A percentile compares a stretch with the other conserved stretches of the same genome.
These are phyloP conservation scores for Holothuria leucospilota DNA, from an alignment of 53 echinoderm and acorn worm species.

Conservation along the genomic window DNA sequence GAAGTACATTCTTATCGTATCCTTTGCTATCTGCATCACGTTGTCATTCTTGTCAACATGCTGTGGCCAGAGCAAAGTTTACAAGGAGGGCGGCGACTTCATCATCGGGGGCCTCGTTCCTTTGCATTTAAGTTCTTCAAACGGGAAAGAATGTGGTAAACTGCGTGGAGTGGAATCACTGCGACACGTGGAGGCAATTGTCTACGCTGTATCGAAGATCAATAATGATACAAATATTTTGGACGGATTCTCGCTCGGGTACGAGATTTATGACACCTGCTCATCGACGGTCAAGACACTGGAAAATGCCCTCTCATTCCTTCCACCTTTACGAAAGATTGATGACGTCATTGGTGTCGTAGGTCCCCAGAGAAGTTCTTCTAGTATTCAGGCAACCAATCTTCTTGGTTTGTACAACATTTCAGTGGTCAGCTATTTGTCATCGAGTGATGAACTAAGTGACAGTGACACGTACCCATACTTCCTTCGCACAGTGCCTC, in stretches of 20 bases:
- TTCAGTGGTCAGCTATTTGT: constrained; percentile 84
- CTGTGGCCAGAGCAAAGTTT: constrained; percentile 22
- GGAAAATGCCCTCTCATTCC: constrained; percentile 76
- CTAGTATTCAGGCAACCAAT: constrained; percentile 85
- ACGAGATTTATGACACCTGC: constrained; percentile 93
- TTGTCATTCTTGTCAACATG: not conserved
- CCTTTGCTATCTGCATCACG: not conserved
- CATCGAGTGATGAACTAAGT: constrained; percentile 90
- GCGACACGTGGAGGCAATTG: constrained; percentile 87
- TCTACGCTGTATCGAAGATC: constrained; percentile 70
- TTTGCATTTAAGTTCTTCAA: constrained; percentile 72
- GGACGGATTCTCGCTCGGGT: constrained; percentile 73
- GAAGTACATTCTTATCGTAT: too few species aligned
- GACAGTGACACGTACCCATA: constrained; percentile 81
- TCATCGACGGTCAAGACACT: constrained; percentile 73
- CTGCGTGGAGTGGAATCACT: constrained; percentile 67
- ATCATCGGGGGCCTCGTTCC: constrained; percentile 90
- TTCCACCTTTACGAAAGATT: constrained; percentile 63
- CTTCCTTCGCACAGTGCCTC: constrained; percentile 87
- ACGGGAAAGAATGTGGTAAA: constrained; percentile 56
- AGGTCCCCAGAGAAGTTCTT: constrained; percentile 87
- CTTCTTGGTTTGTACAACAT: constrained; percentile 85
- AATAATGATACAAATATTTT: constrained; percentile 74
- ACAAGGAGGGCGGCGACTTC: constrained; percentile 75
- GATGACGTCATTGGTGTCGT: constrained; percentile 77